Conservation (phyloP, 2,888 invertebrate genomes). For the Meghimatium bilineatum region DNA sequence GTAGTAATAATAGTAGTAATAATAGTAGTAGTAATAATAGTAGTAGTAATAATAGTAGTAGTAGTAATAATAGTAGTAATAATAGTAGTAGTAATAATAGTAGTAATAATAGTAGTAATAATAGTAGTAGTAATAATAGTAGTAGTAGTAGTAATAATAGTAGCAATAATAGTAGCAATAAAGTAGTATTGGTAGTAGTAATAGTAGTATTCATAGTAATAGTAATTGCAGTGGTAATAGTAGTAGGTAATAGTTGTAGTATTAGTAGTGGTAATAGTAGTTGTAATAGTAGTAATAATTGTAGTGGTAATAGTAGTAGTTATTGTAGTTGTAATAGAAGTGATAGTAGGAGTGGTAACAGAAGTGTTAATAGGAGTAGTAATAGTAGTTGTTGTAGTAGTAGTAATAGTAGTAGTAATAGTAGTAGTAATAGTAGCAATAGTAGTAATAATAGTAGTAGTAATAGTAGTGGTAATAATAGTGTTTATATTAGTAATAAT, state of each 20-base stretch:
- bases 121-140: not conserved
- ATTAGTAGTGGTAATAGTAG: too few species aligned
- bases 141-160: not conserved
- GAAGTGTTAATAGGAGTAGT: too few species aligned
- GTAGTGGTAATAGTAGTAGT: not conserved
- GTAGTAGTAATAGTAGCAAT: too few species aligned
- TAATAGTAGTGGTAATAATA: too few species aligned
- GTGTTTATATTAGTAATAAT: too few species aligned
- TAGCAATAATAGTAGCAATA: not conserved
- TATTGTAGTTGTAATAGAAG: not conserved
- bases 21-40: not conserved
- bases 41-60: not conserved
- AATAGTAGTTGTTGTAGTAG: not conserved
- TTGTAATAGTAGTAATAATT: too few species aligned
- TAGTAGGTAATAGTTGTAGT: too few species aligned
- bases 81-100: not conserved
- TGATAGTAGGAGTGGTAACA: too few species aligned
- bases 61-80: not conserved
- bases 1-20: not conserved
- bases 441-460: too few species aligned
- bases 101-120: not conserved
- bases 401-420: not conserved
- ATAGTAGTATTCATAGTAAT: too few species aligned
- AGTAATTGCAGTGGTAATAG: too few species aligned
- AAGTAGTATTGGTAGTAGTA: conserved; percentile 2